Conservation (phyloP, 2,113 vertebrate genomes). For the Pterocles orientalis region DNA sequence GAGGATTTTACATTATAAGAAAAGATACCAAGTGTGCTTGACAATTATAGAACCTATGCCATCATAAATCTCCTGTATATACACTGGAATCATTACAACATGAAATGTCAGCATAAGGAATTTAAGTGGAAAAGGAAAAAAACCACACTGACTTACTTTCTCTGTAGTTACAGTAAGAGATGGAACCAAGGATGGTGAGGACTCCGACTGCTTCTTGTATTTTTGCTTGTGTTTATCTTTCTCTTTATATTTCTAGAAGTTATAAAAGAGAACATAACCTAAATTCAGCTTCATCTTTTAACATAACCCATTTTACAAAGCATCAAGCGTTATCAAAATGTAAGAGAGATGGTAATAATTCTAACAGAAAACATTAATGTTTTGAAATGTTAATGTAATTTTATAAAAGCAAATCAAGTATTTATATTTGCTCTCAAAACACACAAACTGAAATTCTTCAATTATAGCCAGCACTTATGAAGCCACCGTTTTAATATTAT, state of each 20-base stretch:
- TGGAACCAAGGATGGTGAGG: slow-evolving; percentile 89
- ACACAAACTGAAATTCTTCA: not conserved
- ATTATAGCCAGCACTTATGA: not conserved
- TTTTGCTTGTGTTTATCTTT: slow-evolving; percentile 97
- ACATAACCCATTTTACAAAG: not conserved
- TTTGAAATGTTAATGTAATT: not conserved
- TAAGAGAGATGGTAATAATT: not conserved
- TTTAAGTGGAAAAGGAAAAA: not conserved
- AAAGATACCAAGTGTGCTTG: not conserved
- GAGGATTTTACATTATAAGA: not conserved
- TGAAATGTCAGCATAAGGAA: not conserved
- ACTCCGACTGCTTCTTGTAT: slow-evolving; percentile 91
- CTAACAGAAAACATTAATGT: not conserved
- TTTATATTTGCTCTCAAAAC: not conserved
- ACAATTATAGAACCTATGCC: not conserved
- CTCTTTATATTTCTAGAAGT: slow-evolving; percentile 95
- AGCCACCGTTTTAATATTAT: not conserved
- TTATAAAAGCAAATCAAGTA: not conserved
- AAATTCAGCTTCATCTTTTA: slow-evolving; percentile 34
- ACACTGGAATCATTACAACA: not conserved
- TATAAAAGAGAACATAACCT: slow-evolving; percentile 35
- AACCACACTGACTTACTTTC: slow-evolving; percentile 82
- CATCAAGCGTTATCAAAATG: not conserved
- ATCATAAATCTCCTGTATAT: not conserved
- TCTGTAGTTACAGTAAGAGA: slow-evolving; percentile 94